Evolutionary conservation across 2,113 vertebrate species (phyloP).

Genomic region (Notechis scutatus): DNA sequence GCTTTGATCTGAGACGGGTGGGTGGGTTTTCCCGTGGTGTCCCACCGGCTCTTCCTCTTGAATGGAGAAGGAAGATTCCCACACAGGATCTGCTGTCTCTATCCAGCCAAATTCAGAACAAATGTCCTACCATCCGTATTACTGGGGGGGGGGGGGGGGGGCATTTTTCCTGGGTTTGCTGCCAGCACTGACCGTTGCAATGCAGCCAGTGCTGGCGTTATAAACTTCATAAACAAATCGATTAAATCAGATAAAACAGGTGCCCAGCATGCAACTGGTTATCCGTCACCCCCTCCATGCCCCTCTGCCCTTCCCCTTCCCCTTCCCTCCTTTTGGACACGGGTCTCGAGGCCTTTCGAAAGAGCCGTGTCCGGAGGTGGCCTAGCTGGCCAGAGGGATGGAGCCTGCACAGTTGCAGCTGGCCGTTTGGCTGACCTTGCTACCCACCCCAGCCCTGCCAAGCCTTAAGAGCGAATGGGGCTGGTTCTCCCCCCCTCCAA

Average conservation of each 20-base stretch:
- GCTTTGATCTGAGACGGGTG: neutral
- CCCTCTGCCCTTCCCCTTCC: neutral
- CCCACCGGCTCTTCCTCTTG: neutral
- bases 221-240: neutral
- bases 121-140: neutral
- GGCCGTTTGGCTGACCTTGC: no score
- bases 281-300: neutral
- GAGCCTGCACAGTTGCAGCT: no score
- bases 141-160: no score
- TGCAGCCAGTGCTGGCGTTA: neutral
- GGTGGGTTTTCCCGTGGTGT: rapidly evolving
- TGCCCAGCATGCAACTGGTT: neutral
- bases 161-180: neutral
- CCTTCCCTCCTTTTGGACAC: neutral
- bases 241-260: neutral
- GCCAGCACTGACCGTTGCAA: neutral
- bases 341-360: no score
- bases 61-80: neutral
- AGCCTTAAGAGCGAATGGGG: no score
- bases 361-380: no score
- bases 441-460: no score
- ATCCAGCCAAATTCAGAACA: no score
- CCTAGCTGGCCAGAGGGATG: neutral
- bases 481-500: no score
- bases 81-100: neutral